These are phyloP conservation scores for Myzus persicae DNA, from an alignment of 1,140 invertebrate species.

Conservation along the genomic window DNA sequence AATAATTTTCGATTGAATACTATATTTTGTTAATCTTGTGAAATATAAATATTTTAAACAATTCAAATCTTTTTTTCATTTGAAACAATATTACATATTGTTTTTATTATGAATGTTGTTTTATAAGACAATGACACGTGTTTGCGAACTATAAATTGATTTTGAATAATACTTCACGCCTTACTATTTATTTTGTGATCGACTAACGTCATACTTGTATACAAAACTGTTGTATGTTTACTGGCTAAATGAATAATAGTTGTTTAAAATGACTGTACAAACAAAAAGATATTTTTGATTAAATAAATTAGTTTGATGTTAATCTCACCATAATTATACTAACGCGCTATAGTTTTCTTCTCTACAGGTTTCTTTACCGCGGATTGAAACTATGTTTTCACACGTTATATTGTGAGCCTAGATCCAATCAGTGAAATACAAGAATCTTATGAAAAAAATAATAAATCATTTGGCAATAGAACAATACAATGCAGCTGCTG, in stretches of 20 bases:
- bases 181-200: neutral
- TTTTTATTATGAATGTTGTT: neutral
- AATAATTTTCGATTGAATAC: neutral
- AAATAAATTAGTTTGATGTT: neutral
- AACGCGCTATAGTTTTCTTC: neutral
- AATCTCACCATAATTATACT: neutral
- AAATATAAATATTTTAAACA: neutral
- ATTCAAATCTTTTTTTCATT: neutral
- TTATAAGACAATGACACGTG: neutral
- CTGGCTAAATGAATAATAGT: too few species aligned
- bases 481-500: neutral
- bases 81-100: neutral
- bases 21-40: neutral
- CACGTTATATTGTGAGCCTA: neutral
- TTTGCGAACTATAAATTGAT: neutral
- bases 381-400: neutral
- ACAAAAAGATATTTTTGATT: neutral
- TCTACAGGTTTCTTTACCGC: neutral
- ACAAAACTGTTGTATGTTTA: too few species aligned
- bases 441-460: neutral
- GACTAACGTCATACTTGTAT: neutral
- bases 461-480: neutral
- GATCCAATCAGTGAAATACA: neutral
- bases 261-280: neutral
- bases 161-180: neutral